A percentile compares a stretch with the other conserved stretches of the same genome.
phyloP scores from a whole-genome alignment of 2,113 vertebrate genomes.

The Paracanthobrama guichenoti region DNA sequence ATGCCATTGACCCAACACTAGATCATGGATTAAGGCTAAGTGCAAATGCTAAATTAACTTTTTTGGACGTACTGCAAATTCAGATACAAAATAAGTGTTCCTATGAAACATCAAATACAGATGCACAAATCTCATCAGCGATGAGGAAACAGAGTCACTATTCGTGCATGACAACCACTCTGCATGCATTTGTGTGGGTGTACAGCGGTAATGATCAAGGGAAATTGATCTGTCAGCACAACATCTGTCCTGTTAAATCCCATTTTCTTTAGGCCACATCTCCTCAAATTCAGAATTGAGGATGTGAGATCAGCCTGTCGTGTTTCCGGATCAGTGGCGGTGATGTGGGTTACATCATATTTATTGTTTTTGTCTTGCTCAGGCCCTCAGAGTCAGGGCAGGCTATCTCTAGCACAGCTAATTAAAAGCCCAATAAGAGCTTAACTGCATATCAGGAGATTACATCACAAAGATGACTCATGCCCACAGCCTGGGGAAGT shows the following conservation, averaged over 20 bases:
- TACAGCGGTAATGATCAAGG: conserved; percentile 15
- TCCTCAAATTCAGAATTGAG: not conserved
- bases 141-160: conserved; percentile 1
- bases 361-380: conserved; percentile 33
- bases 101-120: not conserved
- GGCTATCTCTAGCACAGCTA: conserved; percentile 45
- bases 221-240: conserved; percentile 30
- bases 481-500: conserved; percentile 61
- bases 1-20: not conserved
- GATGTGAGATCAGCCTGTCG: not conserved
- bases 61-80: not conserved
- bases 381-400: conserved; percentile 11
- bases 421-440: conserved; percentile 54
- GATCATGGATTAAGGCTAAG: not conserved
- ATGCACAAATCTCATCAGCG: conserved; percentile 13
- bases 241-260: conserved; percentile 39
- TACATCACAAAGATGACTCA: conserved; percentile 73
- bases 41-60: not conserved
- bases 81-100: not conserved
- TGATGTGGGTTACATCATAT: not conserved
- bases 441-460: conserved; percentile 65
- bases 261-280: conserved; percentile 21
- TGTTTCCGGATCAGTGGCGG: conserved; percentile 7
- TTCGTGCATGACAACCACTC: conserved; percentile 8
- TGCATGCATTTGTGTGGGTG: not conserved